Base-by-base conservation (phyloP, 1,140 invertebrate species). In the Campoletis sonorensis region DNA sequence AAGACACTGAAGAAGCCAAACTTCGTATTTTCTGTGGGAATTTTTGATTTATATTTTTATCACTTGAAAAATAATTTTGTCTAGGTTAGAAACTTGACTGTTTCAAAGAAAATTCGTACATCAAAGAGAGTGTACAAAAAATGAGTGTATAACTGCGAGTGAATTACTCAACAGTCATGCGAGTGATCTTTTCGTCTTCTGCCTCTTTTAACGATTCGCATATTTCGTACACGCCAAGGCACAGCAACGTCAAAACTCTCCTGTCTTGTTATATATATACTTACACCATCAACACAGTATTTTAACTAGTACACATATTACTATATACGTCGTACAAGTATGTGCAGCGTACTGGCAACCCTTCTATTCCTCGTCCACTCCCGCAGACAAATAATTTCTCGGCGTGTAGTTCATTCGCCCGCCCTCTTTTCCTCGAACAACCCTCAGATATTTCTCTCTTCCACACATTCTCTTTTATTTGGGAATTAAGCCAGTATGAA, bases 331-430 rank as follows among this genome's bases (percentile, higher is more conserved):
- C 11, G 21, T 51, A 79, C 67, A 70, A 54, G 77, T 49, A 49
- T 79, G 64, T 49, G 61, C 5, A 68, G 61, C 37, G 49, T 49
- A 58, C 21, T 27, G 23, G 30, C 45, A 54, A 30, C 67, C 61
- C 37, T 26, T 70, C 21, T 21, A 79, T 64, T 26, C 27, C 26
- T 75, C 27, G 67, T 26, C 27, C 70, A 79, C 45, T 58, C 4
- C 49, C 79, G 67, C 70, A 79, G 79, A 79, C 70, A 79, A 79
- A 79, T 79, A 79, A 71, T 79, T 79, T 79, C 79, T 79, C 79
- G 67, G 79, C 67, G 67, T 58, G 49, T 67, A 49, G 67, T 79
- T 21, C 23, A 68, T 11, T 21, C 76, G 58, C 30, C 76, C 76
- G 58, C 3, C 10, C 72, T 37, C 58, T 37, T 40, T 45, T 26